Base-by-base conservation (phyloP, 2,797 vertebrate species). In the Sebastes variabilis region DNA sequence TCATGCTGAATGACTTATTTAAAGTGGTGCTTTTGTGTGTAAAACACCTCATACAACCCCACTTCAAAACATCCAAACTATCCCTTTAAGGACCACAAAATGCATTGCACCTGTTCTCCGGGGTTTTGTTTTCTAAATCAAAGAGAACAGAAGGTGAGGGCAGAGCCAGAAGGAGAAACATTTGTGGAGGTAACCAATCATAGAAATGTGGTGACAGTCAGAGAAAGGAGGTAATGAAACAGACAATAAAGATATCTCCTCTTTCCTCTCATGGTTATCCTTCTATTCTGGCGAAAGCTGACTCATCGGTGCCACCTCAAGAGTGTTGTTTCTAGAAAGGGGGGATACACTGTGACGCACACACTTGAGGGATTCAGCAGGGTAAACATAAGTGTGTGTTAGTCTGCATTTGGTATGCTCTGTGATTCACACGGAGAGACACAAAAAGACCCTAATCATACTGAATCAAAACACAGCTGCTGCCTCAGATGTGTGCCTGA, bases 391-490 rank as follows among this genome's bases (percentile, higher is more conserved):
- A 84, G 70, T 78, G 84, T 85, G 84, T 79, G 88, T 77, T 87
- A 70, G 75, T 80, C 83, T 82, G 66, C 46, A 16, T 38, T 74
- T 74, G 83, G 89, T 88, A 76, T 89, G 73, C 64, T 80, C 75
- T 72, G 66, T 78, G 86, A 90, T 83, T 91, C 88, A 90, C 86
- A 83, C 60, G 1, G 76, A 86, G 76, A 81, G 38, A 42, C 84
- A 88, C 79, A 84, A 84, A 90, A 84, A 89, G 81, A 87, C 82
- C 87, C 75, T 78, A 87, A 93, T 91, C 83, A 84, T 27, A 66
- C 55, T n/a, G 68, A 86, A 93, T 88, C 83, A 91, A 87, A 92
- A 89, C 89, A 90, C 92, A 93, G 92, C 92, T 93, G 93, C 87
- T 81, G 60, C 71, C 64, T 78, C 78, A 29, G 66, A 80, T 82